Conservation (phyloP, 2,888 invertebrate genomes). For the Caenorhabditis sp. region DNA sequence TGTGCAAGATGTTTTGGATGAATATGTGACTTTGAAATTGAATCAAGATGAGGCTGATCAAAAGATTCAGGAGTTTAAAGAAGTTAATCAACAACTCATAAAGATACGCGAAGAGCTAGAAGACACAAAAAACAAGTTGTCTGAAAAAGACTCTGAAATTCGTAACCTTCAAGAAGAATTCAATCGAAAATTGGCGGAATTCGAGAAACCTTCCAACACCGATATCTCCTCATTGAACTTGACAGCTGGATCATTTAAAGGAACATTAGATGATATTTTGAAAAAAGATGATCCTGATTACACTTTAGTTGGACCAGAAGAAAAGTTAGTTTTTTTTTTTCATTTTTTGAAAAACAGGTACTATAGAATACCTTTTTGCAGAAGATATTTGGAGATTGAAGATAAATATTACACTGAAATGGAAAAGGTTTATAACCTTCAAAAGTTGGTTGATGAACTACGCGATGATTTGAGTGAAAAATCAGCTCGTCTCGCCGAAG, state of each 20-base stretch:
- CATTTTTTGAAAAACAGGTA: too few relatives aligned
- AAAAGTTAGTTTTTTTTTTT: neutral
- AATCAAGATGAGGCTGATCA: conserved; percentile 15
- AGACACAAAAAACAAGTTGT: conserved; percentile 1
- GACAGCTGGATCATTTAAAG: conserved; percentile 14
- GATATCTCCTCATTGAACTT: conserved; percentile 7
- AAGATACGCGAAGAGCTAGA: conserved; percentile 7
- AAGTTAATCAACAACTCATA: conserved; percentile 2
- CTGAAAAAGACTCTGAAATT: conserved; percentile 3
- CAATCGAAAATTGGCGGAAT: neutral
- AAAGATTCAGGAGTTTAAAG: conserved; percentile 1
- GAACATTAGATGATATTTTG: conserved; percentile 31
- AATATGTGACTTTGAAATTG: conserved; percentile 25
- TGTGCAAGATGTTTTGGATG: conserved; percentile 34
- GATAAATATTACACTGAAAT: conserved; percentile 1
- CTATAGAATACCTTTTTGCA: neutral
- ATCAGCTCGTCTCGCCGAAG: conserved; percentile 19
- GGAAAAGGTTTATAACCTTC: conserved; percentile 10
- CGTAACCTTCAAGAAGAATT: conserved; percentile 7
- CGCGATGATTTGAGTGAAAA: conserved; percentile 16
- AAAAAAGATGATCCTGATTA: conserved; percentile 35
- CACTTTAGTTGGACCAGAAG: conserved; percentile 23
- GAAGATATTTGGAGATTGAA: conserved; percentile 23
- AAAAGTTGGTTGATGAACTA: conserved; percentile 7
- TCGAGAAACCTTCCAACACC: neutral